These are phyloP conservation scores for Amiota mariae DNA, from an alignment of 2,888 invertebrate genomes.

Conservation along the genomic window DNA sequence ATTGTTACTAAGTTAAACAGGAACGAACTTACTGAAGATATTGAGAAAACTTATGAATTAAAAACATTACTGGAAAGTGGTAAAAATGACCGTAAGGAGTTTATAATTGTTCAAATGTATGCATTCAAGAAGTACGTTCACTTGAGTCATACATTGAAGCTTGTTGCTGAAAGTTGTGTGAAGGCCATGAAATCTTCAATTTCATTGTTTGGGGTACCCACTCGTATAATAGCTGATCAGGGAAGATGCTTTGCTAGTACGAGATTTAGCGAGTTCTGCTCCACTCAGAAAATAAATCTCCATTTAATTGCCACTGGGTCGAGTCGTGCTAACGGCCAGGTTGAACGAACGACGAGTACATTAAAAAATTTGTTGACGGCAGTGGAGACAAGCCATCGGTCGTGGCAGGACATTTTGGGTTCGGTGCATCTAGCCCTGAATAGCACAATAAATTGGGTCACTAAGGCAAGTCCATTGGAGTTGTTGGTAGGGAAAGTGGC, in stretches of 20 bases:
- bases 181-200: not conserved
- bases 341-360: conserved; percentile 10
- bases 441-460: no score
- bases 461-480: not conserved
- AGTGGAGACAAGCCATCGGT: no score
- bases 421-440: no score
- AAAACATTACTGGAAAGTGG: not conserved
- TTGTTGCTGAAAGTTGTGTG: conserved; percentile 5
- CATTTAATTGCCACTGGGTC: conserved; percentile 8
- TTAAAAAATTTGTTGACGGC: conserved; percentile 10
- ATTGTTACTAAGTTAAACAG: not conserved
- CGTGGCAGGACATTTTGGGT: no score
- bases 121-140: conserved; percentile 8
- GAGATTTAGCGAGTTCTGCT: not conserved
- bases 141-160: not conserved
- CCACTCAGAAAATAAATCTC: not conserved
- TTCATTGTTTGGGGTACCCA: conserved; percentile 19
- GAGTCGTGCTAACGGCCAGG: conserved; percentile 21
- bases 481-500: conserved; percentile 19
- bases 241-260: not conserved
- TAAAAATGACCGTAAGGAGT: not conserved
- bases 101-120: not conserved
- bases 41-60: not conserved
- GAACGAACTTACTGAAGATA: not conserved
- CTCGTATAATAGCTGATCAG: not conserved